Evolutionary conservation across 1,140 invertebrate genomes (phyloP), one percentile per base, ranked within the genome.

Genomic region (Proctacanthus coquilletti): DNA sequence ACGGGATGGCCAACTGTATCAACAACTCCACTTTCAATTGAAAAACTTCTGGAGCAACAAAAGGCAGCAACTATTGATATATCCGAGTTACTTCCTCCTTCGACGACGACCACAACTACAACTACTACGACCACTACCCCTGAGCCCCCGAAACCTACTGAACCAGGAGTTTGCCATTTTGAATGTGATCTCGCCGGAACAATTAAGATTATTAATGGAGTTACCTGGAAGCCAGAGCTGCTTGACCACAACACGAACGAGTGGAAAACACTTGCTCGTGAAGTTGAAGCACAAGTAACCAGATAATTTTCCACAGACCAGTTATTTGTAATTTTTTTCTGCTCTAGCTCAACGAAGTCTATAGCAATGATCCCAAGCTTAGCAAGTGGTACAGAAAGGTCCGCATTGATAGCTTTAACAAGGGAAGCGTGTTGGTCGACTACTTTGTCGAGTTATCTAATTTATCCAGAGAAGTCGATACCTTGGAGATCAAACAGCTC

Each of bases 1-100:
- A 86, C 83, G 8, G 84, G 84, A 13, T 89, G 84, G 84, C 82
- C 84, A 9, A 81, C 83, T 5, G 73, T 77, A 4, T 79, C 81
- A 1, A 86, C 84, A 0, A 85, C 81, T 0, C 82, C 83, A 5
- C 77, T 86, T 34, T 84, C 81, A 0, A 80, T 84, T 29, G 81
- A 84, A 51, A 82, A 83, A 53, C 59, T 85, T 1, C 51, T 84
- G 27, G 79, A 80, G 50, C 78, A 80, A 21, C 68, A 72, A 42
- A 72, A 71, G 11, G 71, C 75, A 0, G 70, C 73, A 0, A 66
- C 71, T 13, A 61, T 60, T 1, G 50, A 56, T 41, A 52, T 60
- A 23, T 50, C 52, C 37, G 57, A 60, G 36, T 38, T 60, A 9
- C 29, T 60, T 11, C 42, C 44, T 0, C 45, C 48, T 17, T 48